phyloP scores from a whole-genome alignment of 2,888 invertebrate genomes.

The Latheticus oryzae region DNA sequence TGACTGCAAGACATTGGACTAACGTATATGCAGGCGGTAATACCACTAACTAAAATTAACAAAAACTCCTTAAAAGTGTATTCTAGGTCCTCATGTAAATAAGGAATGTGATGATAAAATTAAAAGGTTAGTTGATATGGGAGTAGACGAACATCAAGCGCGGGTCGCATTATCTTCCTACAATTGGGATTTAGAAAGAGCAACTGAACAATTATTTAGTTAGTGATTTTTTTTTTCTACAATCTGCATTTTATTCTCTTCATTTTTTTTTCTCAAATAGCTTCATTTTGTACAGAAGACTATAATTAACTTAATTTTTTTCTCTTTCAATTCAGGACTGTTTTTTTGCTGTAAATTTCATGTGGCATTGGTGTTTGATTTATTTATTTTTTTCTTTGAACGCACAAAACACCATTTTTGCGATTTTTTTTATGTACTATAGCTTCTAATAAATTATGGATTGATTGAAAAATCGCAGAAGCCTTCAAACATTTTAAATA shows the following conservation, averaged over 20 bases:
- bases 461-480: no score
- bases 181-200: slow-evolving; percentile 93
- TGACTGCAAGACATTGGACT: slow-evolving; percentile 97
- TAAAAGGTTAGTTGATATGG: slow-evolving; percentile 91
- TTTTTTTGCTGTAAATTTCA: no score
- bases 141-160: slow-evolving; percentile 89
- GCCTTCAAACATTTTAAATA: no score
- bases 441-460: no score
- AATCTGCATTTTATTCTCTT: slow-evolving; percentile 30
- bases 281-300: not conserved
- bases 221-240: slow-evolving; percentile 68
- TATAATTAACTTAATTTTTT: no score
- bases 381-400: no score
- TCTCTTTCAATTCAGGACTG: no score
- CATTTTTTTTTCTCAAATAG: slow-evolving; percentile 11
- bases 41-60: no score
- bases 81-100: slow-evolving; percentile 77
- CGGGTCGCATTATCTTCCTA: slow-evolving; percentile 90
- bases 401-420: no score
- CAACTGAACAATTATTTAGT: slow-evolving; percentile 90
- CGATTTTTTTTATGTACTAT: no score
- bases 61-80: no score
- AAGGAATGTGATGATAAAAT: slow-evolving; percentile 89
- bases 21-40: slow-evolving; percentile 91
- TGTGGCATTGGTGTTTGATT: no score